Evolutionary conservation across 2,113 vertebrate genomes (phyloP), one percentile per base, ranked within the genome.

Genomic region (Dicerorhinus sumatrensis): DNA sequence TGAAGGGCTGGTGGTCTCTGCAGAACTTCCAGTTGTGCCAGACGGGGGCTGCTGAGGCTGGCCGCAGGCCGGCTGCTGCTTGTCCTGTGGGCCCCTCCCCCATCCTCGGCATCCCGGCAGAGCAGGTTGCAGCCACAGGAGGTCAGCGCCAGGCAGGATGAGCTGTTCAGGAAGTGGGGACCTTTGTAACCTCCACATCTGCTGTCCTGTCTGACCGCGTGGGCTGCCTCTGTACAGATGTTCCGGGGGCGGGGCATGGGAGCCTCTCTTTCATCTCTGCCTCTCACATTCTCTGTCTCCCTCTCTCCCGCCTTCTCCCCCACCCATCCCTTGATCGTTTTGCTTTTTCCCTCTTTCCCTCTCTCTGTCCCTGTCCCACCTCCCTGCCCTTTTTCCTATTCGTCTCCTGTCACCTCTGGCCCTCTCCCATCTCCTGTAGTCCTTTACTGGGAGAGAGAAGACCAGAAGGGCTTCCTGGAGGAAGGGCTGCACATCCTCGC

Each of bases 161-260:
- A 25, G 54, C 21, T 83, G 95, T 82, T 96, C 92, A 27, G 89
- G 80, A 82, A 93, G 86, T 67, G 79, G 89, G 83, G 96, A 84
- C 63, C 72, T 97, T 95, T 93, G 31, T 63, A 51, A 75, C 70
- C 62, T 83, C 46, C 63, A 56, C 76, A 58, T 79, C 89, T 97
- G 96, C 81, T 85, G 20, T 92, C 65, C 79, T 18, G 63, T 54
- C 91, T 79, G 8, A 7, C 60, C 2, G 85, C 51, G 6, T 31
- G 6, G 42, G 69, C 9, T 27, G 65, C 69, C 96, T 98, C 90
- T 69, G 65, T 39, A 18, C 82, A 83, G 51, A 67, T 12, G 39
- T 8, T 60, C 36, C 17, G 51, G 62, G 58, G 56, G 29, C 8
- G 21, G 36, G 18, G 33, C 0, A 1, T 12, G 4, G 39, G 42